phyloP scores from a whole-genome alignment of 2,113 vertebrate genomes.

The Ondatra zibethicus region DNA sequence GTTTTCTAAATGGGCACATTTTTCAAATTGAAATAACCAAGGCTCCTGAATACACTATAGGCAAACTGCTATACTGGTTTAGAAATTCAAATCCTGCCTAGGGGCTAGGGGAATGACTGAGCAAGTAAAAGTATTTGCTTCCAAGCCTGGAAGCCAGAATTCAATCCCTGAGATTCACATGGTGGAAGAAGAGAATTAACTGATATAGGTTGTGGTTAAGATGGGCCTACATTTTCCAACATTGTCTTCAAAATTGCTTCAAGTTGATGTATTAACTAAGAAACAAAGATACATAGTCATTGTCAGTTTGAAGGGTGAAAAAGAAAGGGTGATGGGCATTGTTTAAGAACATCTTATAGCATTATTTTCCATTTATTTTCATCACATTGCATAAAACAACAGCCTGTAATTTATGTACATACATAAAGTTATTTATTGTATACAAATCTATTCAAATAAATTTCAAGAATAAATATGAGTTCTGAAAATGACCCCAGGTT shows the following conservation, averaged over 20 bases:
- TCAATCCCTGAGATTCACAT: no score
- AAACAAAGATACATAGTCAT: not conserved
- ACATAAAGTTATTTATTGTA: slow-evolving; percentile 9
- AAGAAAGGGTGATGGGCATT: not conserved
- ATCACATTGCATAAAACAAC: not conserved
- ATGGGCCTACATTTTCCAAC: not conserved
- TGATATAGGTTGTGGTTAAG: not conserved
- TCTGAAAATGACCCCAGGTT: not conserved
- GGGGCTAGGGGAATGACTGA: not conserved
- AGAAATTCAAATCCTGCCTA: not conserved
- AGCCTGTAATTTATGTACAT: not conserved
- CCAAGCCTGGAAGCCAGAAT: no score
- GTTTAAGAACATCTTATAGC: not conserved
- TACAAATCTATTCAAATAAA: slow-evolving; percentile 35
- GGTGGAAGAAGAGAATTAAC: not conserved
- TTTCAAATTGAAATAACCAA: not conserved
- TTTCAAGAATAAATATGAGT: not conserved
- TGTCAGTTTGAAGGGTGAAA: not conserved
- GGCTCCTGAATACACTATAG: not conserved
- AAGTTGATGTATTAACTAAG: not conserved
- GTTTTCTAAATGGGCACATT: not conserved
- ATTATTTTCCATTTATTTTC: not conserved
- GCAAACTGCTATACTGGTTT: not conserved
- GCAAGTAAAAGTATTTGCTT: not conserved
- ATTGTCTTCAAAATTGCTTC: not conserved